Base-by-base conservation (phyloP, 2,113 vertebrate genomes). In the Corvus hawaiiensis region DNA sequence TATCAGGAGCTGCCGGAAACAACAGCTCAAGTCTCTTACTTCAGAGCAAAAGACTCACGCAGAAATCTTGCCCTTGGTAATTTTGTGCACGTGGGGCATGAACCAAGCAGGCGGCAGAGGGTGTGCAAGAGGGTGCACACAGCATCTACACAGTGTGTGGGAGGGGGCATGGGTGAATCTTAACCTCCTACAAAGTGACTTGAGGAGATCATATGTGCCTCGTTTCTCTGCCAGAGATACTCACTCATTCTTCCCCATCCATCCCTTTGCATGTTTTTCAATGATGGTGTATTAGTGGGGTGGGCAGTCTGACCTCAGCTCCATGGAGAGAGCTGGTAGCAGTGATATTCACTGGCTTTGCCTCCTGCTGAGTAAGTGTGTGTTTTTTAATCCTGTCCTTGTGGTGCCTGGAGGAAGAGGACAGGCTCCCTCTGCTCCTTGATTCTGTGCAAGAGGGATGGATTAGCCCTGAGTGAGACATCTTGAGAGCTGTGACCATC, bases 401-500 rank as follows among this genome's bases (percentile, higher is more conserved):
- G 64, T 0, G 0, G 58, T 67, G 79, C 39, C 84, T 5, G 7
- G 63, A 78, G 73, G 80, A 86, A 55, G 61, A 52, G 54, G 41
- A 46, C 13, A 23, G 35, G 27, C 39, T 91, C n/a, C 43, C 30
- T 74, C 52, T 74, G 35, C 68, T 87, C 82, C 74, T 64, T 55
- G 54, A 9, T 63, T 87, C 80, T 54, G 63, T 64, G 28, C 37
- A 52, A 62, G 79, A 90, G 63, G 90, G 55, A 63, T 49, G 62
- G 52, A 66, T 94, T 84, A 87, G 66, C 76, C 82, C 79, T 92
- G 75, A 78, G 88, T 80, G 95, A 97, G 93, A 95, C 96, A 95
- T 94, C 96, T 91, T 95, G 76, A 97, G 85, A 76, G 66, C 49
- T 6, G 16, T 1, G 28, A 96, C 94, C 95, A 93, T 97, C 93